phyloP scores from a whole-genome alignment of 2,113 vertebrate genomes.

The Callipepla squamata region DNA sequence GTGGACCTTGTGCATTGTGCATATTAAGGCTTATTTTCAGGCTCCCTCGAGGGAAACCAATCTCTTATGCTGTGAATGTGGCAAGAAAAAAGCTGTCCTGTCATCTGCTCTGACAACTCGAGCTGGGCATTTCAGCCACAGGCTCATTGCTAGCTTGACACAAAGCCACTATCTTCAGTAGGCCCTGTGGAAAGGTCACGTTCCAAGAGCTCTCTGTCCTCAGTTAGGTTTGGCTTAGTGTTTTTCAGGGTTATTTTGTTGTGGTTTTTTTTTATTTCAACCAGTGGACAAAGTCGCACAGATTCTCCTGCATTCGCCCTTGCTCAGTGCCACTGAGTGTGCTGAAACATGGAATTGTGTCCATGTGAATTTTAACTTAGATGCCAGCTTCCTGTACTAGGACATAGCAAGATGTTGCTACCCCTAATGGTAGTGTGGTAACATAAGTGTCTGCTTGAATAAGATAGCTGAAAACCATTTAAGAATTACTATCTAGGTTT shows the following conservation, averaged over 20 bases:
- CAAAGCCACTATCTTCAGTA: neutral
- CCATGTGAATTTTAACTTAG: neutral
- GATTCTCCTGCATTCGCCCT: neutral
- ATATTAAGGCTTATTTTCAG: slow-evolving; percentile 20
- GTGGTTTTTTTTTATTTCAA: neutral
- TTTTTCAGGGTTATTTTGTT: neutral
- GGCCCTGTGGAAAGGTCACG: neutral
- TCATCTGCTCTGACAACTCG: neutral
- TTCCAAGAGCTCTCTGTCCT: neutral
- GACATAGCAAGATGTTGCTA: neutral
- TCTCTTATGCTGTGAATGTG: neutral
- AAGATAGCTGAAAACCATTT: neutral
- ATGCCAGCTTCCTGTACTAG: too few species aligned
- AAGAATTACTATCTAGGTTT: neutral
- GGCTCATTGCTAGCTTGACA: neutral
- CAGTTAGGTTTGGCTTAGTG: neutral
- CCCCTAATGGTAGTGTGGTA: neutral
- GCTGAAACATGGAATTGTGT: neutral
- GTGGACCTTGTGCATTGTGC: slow-evolving; percentile 4
- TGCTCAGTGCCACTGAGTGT: neutral
- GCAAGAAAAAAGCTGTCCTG: neutral
- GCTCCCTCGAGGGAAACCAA: neutral
- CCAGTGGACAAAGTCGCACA: neutral
- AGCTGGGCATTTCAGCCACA: neutral
- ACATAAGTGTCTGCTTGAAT: neutral